These are phyloP conservation scores for Hydraecia micacea DNA, from an alignment of 2,888 invertebrate species.

Conservation along the genomic window DNA sequence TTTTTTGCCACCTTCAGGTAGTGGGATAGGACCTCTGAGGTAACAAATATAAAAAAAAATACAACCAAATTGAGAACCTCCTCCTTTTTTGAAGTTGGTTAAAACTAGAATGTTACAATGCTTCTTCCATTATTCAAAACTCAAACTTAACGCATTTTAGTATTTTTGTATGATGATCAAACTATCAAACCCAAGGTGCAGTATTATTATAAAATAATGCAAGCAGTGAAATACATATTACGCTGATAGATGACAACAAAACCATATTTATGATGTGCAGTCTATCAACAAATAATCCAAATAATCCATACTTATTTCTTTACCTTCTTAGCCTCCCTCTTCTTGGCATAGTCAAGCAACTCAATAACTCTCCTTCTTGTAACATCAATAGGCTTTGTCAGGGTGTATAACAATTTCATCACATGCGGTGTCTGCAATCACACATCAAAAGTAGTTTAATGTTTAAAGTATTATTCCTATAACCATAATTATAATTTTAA, in stretches of 20 bases:
- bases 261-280: not conserved
- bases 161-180: not conserved
- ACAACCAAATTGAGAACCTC: too few relatives aligned
- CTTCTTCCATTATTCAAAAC: not conserved
- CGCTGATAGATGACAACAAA: not conserved
- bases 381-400: conserved; percentile 86
- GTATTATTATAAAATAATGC: not conserved
- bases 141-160: not conserved
- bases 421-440: conserved; percentile 81
- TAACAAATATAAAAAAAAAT: too few relatives aligned
- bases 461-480: not conserved
- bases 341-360: conserved; percentile 81
- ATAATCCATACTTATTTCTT: not conserved
- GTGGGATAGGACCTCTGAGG: too few relatives aligned
- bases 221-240: not conserved
- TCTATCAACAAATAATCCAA: not conserved
- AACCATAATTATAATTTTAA: not conserved
- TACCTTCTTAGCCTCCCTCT: conserved; percentile 84
- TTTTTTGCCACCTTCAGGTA: too few relatives aligned
- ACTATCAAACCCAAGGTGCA: not conserved
- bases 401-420: conserved; percentile 84
- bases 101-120: not conserved
- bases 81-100: too few relatives aligned
- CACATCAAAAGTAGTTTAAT: not conserved
- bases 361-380: conserved; percentile 82